A percentile compares a stretch with the other conserved stretches of the same genome.
Evolutionary conservation across 2,113 vertebrate species (phyloP).

Genomic region (Nesoenas mayeri): DNA sequence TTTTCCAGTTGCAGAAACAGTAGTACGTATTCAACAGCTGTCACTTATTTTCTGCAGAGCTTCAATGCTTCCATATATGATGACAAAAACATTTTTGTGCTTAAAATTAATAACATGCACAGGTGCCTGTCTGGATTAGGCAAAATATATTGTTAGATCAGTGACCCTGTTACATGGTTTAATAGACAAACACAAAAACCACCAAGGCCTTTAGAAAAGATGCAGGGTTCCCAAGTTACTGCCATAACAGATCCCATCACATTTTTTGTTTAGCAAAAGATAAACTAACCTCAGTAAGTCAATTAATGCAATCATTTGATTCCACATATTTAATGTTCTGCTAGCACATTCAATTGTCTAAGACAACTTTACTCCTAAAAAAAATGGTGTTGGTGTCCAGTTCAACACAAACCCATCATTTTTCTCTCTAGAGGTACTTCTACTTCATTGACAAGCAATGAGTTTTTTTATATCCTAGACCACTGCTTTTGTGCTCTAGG

Average conservation of each 20-base stretch:
- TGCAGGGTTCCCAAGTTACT: background rate
- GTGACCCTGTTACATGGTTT: background rate
- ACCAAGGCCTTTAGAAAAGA: background rate
- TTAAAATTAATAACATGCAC: background rate
- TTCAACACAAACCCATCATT: background rate
- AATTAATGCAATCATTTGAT: background rate
- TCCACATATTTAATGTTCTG: background rate
- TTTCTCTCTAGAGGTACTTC: background rate
- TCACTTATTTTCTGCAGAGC: background rate
- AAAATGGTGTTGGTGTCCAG: background rate
- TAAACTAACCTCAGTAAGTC: background rate
- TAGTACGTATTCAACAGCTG: background rate
- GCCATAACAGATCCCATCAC: too few relatives aligned
- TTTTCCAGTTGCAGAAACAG: background rate
- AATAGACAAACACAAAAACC: background rate
- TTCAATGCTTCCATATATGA: background rate
- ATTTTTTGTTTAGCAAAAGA: background rate
- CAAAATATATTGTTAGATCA: background rate
- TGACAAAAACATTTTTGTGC: background rate
- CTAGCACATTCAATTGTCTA: background rate
- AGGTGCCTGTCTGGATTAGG: background rate
- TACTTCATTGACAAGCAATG: background rate
- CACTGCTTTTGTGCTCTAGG: background rate
- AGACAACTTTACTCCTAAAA: background rate
- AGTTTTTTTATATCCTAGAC: background rate